These are phyloP conservation scores for Apodemus speciosus DNA, from an alignment of 2,113 vertebrate genomes.

Conservation along the genomic window DNA sequence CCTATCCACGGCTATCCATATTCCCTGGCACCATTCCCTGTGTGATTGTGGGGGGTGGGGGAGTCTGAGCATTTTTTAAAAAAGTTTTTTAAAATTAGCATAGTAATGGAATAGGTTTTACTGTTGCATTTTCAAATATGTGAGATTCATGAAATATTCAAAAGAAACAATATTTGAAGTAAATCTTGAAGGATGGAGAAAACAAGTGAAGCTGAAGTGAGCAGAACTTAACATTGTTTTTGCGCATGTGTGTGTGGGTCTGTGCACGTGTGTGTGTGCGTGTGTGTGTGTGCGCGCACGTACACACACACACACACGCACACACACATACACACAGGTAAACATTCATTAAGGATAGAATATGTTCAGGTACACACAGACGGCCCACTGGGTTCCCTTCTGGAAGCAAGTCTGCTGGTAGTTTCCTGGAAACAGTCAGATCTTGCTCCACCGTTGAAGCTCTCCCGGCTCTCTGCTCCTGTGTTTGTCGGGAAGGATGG, in stretches of 20 bases:
- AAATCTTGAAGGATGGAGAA: background rate
- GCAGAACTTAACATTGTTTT: background rate
- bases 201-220: background rate
- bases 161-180: background rate
- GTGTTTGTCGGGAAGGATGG: background rate
- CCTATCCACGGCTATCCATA: background rate
- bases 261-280: no score
- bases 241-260: rapidly evolving
- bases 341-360: slow-evolving; percentile 11
- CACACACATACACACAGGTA: background rate
- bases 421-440: background rate
- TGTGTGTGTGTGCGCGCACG: no score
- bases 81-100: background rate
- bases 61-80: no score
- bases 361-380: background rate
- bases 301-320: rapidly evolving
- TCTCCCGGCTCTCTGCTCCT: background rate
- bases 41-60: no score
- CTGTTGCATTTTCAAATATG: background rate
- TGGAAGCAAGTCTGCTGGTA: background rate
- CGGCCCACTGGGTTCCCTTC: background rate
- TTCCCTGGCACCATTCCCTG: slow-evolving; percentile 5
- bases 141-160: background rate
- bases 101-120: background rate
- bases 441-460: no score